Evolutionary conservation across 2,797 vertebrate genomes (phyloP).

Genomic region (Aythya fuligula): DNA sequence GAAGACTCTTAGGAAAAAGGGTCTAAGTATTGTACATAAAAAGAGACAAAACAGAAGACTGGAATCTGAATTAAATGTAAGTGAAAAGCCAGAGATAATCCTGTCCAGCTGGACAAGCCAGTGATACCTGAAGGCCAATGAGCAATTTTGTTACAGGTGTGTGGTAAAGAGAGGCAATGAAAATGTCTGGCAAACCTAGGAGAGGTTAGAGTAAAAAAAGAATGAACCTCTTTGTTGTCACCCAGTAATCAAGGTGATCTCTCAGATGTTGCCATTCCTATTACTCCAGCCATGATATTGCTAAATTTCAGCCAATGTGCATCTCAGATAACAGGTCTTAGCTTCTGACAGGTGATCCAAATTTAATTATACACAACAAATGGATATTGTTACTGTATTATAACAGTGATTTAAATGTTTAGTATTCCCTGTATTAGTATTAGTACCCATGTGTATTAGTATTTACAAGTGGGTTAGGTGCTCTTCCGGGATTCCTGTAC

Average conservation of each 20-base stretch:
- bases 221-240: neutral
- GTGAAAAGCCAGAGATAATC: neutral
- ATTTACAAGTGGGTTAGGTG: neutral
- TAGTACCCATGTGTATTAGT: neutral
- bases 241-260: neutral
- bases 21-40: neutral
- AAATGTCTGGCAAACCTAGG: neutral
- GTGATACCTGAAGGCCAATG: neutral
- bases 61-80: neutral
- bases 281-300: neutral
- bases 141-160: neutral
- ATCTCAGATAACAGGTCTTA: neutral
- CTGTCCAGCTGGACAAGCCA: neutral
- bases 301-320: neutral
- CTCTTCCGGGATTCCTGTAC: neutral
- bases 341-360: neutral
- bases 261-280: neutral
- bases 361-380: neutral
- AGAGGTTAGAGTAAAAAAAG: neutral
- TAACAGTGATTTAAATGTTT: neutral
- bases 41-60: neutral
- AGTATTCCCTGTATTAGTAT: rapidly evolving
- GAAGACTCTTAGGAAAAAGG: neutral
- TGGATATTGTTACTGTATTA: neutral
- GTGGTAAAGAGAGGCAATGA: neutral